A percentile compares a stretch with the other conserved stretches of the same genome.
Conservation (phyloP, 2,888 invertebrate genomes). For the Synanthedon vespiformis region DNA sequence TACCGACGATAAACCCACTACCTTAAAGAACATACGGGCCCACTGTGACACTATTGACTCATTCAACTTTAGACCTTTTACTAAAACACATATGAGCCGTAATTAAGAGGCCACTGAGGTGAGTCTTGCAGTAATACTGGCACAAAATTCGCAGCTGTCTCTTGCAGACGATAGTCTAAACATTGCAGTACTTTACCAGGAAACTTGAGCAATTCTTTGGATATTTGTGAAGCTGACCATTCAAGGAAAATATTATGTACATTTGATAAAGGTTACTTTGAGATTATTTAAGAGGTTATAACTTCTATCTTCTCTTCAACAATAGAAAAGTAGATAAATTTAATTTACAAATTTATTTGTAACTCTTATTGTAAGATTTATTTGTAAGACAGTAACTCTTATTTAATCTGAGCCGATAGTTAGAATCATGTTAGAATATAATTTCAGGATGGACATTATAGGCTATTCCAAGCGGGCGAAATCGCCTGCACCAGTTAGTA, state of each 20-base stretch:
- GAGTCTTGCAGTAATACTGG: constrained; percentile 7
- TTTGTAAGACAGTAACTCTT: no score
- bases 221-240: not conserved
- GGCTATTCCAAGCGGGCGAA: no score
- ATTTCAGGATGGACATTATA: no score
- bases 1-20: constrained; percentile 56
- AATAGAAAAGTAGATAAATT: no score
- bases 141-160: constrained; percentile 7
- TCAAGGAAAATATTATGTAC: not conserved
- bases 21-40: constrained; percentile 40
- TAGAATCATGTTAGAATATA: no score
- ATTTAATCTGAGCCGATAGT: no score
- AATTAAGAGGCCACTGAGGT: constrained; percentile 9
- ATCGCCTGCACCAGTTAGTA: no score
- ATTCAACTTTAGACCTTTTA: constrained; percentile 36
- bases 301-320: no score
- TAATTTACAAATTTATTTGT: no score
- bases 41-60: constrained; percentile 16
- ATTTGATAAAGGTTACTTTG: not conserved
- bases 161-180: constrained; percentile 20
- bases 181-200: constrained; percentile 31
- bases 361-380: no score
- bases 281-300: no score
- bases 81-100: constrained; percentile 13
- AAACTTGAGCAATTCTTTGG: constrained; percentile 36